Evolutionary conservation across 2,113 vertebrate species (phyloP), one percentile per base, ranked within the genome.

Genomic region (Gulo gulo): DNA sequence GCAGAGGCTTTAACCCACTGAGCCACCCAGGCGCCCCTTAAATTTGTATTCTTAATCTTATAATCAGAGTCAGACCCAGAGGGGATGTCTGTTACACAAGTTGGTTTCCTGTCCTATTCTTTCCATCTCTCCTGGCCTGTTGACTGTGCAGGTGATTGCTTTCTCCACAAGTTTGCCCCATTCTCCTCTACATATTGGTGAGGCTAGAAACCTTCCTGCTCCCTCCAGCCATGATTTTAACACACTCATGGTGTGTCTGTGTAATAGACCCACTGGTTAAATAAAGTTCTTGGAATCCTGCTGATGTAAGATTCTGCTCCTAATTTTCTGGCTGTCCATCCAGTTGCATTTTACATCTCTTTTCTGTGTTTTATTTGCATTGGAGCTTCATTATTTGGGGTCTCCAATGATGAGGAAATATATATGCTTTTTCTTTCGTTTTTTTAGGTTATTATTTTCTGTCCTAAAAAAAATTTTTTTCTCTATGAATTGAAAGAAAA

Each of bases 381-480:
- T 31, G n/a, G n/a, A 61, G 4, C 13, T 79, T 95, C 11, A 80
- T 67, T 81, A 84, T 76, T 76, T 95, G 88, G 47, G 3, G 15
- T 74, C 42, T 90, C 24, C n/a, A 81, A 14, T 95, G 74, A 80
- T 80, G 10, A 93, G 85, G 80, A 73, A 55, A 91, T 36, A 12
- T 10, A 76, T 93, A 76, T 82, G 7, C 4, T 80, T 69, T 84
- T 92, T 85, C 31, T 74, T 47, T 79, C 52, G 39, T 61, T 61
- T 65, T 79, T 69, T 83, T 6, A 85, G n/a, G 42, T 73, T 47
- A 67, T 92, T 96, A 67, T 92, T 96, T 97, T 67, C 20, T 74
- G 21, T n/a, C 39, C n/a, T 82, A 71, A 55, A 97, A 71, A 71
- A 79, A 14, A 45, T 45, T 4, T 24, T 73, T 95, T 23, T 81